Evolutionary conservation across 2,888 invertebrate genomes (phyloP).

Genomic region (Nomada lathburiana): DNA sequence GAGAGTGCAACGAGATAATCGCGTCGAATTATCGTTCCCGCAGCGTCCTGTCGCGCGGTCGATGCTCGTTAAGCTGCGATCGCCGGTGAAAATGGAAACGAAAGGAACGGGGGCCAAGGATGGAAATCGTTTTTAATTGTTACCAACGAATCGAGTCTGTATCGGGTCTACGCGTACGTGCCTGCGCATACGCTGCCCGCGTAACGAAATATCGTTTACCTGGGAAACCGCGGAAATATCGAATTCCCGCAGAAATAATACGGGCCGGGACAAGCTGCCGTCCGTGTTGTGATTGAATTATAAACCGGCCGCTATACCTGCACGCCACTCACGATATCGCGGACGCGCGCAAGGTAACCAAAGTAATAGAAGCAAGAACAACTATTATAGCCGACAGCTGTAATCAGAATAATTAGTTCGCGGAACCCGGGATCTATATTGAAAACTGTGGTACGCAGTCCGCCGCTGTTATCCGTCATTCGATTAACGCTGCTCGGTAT

Average conservation of each 20-base stretch:
- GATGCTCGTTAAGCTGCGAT: not conserved
- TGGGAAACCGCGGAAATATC: slow-evolving; percentile 58
- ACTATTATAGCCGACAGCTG: slow-evolving; percentile 38
- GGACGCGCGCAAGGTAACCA: slow-evolving; percentile 21
- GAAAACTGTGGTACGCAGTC: not conserved
- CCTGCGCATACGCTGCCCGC: not conserved
- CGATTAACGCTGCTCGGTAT: not conserved
- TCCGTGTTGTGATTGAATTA: slow-evolving; percentile 61
- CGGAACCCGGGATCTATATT: not conserved
- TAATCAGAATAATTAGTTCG: not conserved
- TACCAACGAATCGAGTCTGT: slow-evolving; percentile 9
- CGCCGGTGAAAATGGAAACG: not conserved
- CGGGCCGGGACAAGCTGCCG: slow-evolving; percentile 17
- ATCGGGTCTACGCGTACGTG: not conserved
- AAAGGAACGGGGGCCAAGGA: not conserved
- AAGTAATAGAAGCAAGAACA: slow-evolving; percentile 51
- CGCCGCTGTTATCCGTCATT: slow-evolving; percentile 5
- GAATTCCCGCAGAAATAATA: slow-evolving; percentile 60
- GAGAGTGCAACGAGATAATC: slow-evolving; percentile 23
- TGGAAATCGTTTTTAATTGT: no score
- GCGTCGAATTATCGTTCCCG: slow-evolving; percentile 7
- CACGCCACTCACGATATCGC: slow-evolving; percentile 33
- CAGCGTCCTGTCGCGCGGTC: not conserved
- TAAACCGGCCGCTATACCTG: slow-evolving; percentile 50
- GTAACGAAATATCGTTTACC: slow-evolving; percentile 54